Conservation (phyloP, 2,888 invertebrate species). For the Brachylomia viminalis region DNA sequence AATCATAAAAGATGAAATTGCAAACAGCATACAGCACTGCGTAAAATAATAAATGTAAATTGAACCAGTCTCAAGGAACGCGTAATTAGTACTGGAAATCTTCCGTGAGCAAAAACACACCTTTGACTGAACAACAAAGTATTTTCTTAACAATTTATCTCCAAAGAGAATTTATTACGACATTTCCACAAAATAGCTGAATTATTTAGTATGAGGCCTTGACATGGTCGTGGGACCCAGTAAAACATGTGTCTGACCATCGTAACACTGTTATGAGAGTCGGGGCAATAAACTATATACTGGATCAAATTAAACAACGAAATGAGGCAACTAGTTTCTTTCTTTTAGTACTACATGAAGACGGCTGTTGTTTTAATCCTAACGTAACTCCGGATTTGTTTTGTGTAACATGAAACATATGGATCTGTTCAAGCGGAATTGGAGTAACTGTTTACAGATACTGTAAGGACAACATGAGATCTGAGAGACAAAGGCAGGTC, state of each 20-base stretch:
- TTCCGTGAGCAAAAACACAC: constrained; percentile 62
- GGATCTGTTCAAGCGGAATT: constrained; percentile 23
- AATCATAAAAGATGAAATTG: constrained; percentile 46
- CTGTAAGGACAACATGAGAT: constrained; percentile 8
- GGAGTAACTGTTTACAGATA: constrained; percentile 29
- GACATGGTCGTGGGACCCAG: constrained; percentile 64
- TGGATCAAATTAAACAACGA: constrained; percentile 60
- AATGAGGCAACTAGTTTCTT: constrained; percentile 58
- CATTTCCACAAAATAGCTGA: constrained; percentile 64
- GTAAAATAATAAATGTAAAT: constrained; percentile 42
- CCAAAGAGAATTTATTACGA: constrained; percentile 66
- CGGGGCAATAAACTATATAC: constrained; percentile 64
- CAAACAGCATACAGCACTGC: constrained; percentile 5
- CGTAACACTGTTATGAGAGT: constrained; percentile 60
- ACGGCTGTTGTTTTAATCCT: constrained; percentile 40
- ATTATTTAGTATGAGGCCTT: constrained; percentile 65
- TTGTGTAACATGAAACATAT: constrained; percentile 26
- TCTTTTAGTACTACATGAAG: constrained; percentile 43
- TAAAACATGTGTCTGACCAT: constrained; percentile 48
- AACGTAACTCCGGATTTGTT: constrained; percentile 37
- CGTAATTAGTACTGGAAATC: constrained; percentile 64
- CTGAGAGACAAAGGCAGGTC: constrained; percentile 10
- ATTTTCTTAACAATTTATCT: constrained; percentile 57
- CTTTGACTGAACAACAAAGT: constrained; percentile 46
- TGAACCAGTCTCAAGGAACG: constrained; percentile 37